Evolutionary conservation across 2,888 invertebrate species (phyloP).

Genomic region (Augiades crinisus): DNA sequence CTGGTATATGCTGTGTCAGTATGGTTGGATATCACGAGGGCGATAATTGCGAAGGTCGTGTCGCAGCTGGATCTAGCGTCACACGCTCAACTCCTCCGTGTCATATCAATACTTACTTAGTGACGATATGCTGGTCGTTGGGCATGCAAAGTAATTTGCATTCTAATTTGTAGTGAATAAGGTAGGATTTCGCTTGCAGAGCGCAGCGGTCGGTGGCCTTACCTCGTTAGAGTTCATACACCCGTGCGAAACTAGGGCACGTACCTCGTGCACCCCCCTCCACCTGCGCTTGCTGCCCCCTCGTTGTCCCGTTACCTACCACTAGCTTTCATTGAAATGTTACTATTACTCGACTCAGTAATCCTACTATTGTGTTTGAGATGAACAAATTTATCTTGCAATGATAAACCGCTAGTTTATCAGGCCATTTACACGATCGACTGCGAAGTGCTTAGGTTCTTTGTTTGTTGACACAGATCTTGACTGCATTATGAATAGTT

Average conservation of each 20-base stretch:
- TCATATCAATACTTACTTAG: conserved; percentile 69
- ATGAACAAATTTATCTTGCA: conserved; percentile 34
- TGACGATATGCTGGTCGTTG: conserved; percentile 64
- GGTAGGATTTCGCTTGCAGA: conserved; percentile 52
- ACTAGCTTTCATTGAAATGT: conserved; percentile 75
- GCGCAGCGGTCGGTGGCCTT: conserved; percentile 77
- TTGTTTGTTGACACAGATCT: conserved; percentile 35
- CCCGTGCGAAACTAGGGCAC: conserved; percentile 80
- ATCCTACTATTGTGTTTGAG: conserved; percentile 44
- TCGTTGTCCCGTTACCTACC: conserved; percentile 64
- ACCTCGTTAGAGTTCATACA: conserved; percentile 81
- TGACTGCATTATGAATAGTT: conserved; percentile 39
- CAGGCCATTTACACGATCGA: conserved; percentile 26
- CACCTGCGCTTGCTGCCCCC: conserved; percentile 41
- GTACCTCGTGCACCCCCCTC: conserved; percentile 62
- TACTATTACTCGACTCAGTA: conserved; percentile 54
- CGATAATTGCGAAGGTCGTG: conserved; percentile 74
- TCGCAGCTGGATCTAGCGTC: conserved; percentile 73
- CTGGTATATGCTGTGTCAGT: conserved; percentile 31
- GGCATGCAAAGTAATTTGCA: conserved; percentile 41
- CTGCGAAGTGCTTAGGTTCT: conserved; percentile 33
- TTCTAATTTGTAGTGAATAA: conserved; percentile 46
- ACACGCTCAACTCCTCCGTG: conserved; percentile 66
- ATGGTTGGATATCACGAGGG: conserved; percentile 52
- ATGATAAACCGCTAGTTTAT: conserved; percentile 34